Percentiles rank a stretch among this genome's conserved stretches.
phyloP scores from a whole-genome alignment of 92 coral and sea anemone species.

The Zoanthus sociatus region DNA sequence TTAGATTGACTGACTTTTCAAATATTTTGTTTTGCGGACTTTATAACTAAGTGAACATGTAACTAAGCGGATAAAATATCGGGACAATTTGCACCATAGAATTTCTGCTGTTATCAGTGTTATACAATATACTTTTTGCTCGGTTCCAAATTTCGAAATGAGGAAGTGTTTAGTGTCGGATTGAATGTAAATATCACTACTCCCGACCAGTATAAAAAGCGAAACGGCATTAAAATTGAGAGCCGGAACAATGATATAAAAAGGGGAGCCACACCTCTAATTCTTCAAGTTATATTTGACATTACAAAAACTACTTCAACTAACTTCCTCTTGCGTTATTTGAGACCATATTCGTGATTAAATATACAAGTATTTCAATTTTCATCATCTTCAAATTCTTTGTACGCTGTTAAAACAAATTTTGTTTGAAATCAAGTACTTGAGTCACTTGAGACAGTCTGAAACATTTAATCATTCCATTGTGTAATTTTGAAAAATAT shows the following conservation, averaged over 20 bases:
- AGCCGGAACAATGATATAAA: background rate
- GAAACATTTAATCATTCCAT: background rate
- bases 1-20: constrained; percentile 21
- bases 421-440: background rate
- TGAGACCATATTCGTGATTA: background rate
- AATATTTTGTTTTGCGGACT: background rate
- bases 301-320: background rate
- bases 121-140: background rate
- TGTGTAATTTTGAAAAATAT: background rate
- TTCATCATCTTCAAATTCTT: background rate
- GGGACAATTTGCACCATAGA: background rate
- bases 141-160: background rate
- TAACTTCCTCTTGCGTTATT: background rate
- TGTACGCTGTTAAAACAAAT: background rate
- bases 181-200: background rate
- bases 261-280: background rate
- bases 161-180: background rate
- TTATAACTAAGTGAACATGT: background rate
- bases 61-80: background rate
- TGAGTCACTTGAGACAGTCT: background rate
- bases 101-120: background rate
- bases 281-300: background rate
- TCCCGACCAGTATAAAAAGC: background rate
- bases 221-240: background rate
- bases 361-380: background rate